Percentiles rank a stretch among this genome's conserved stretches.
Evolutionary conservation across 2,113 vertebrate genomes (phyloP).

Genomic region (Pelobates fuscus): DNA sequence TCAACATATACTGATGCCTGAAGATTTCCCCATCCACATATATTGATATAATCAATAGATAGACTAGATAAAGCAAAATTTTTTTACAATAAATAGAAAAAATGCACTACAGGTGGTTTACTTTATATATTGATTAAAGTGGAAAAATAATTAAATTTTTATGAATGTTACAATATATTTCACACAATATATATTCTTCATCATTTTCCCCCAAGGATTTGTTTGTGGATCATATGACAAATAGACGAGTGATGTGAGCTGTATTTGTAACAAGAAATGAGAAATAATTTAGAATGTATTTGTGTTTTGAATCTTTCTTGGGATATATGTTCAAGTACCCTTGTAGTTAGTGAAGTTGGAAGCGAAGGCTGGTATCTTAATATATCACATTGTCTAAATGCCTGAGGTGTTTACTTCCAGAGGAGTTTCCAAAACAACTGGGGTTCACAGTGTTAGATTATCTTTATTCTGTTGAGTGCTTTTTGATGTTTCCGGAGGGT

Average conservation of each 20-base stretch:
- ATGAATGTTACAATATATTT: too few species aligned
- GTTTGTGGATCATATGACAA: too few species aligned
- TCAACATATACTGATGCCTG: too few species aligned
- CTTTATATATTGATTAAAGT: too few species aligned
- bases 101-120: too few species aligned
- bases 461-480: neutral
- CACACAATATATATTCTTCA: too few species aligned
- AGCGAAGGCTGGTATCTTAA: neutral
- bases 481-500: neutral
- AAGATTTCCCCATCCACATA: too few species aligned
- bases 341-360: neutral
- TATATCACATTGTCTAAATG: neutral
- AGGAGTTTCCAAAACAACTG: slow-evolving; percentile 7
- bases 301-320: neutral
- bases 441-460: neutral
- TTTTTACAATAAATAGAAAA: too few species aligned
- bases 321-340: neutral
- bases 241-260: neutral
- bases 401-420: neutral
- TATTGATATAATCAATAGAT: too few species aligned
- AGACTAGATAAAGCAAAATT: too few species aligned
- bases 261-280: neutral
- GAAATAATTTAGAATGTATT: neutral
- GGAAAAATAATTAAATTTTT: too few species aligned
- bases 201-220: too few species aligned